phyloP scores from a whole-genome alignment of 2,888 invertebrate genomes.

The Campaea margaritaria region DNA sequence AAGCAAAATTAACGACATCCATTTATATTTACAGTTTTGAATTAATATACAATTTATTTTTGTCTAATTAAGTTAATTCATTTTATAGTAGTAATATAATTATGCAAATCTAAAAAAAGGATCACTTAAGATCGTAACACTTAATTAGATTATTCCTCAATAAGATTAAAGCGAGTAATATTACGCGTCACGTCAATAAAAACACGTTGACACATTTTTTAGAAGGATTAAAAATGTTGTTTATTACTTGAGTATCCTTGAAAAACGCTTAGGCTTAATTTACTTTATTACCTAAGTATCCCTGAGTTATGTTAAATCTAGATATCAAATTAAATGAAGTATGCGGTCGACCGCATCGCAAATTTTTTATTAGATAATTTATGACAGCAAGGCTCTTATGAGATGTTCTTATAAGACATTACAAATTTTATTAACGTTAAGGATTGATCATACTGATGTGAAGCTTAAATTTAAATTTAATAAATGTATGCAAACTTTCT shows the following conservation, averaged over 20 bases:
- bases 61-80: constrained; percentile 19
- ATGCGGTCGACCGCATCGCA: constrained; percentile 30
- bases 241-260: constrained; percentile 19
- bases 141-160: constrained; percentile 13
- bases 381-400: constrained; percentile 27
- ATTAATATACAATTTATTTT: constrained; percentile 7
- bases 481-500: too few relatives aligned
- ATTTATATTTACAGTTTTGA: neutral
- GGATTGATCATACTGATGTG: too few relatives aligned
- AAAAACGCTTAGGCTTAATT: too few relatives aligned
- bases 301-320: constrained; percentile 38
- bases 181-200: constrained; percentile 32
- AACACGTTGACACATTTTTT: constrained; percentile 38
- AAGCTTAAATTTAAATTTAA: too few relatives aligned
- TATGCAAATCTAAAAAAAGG: constrained; percentile 19
- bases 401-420: constrained; percentile 28
- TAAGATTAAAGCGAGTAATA: constrained; percentile 24
- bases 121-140: constrained; percentile 1
- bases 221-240: constrained; percentile 36
- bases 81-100: constrained; percentile 15
- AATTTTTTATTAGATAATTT: constrained; percentile 30
- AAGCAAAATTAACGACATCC: neutral
- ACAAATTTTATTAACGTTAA: constrained; percentile 26
- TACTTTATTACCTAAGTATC: constrained; percentile 14
- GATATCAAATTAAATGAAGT: constrained; percentile 36